Percentiles rank a stretch among this genome's conserved stretches.
Conservation (phyloP, 1,140 invertebrate species). For the Tetragnatha versicolor region DNA sequence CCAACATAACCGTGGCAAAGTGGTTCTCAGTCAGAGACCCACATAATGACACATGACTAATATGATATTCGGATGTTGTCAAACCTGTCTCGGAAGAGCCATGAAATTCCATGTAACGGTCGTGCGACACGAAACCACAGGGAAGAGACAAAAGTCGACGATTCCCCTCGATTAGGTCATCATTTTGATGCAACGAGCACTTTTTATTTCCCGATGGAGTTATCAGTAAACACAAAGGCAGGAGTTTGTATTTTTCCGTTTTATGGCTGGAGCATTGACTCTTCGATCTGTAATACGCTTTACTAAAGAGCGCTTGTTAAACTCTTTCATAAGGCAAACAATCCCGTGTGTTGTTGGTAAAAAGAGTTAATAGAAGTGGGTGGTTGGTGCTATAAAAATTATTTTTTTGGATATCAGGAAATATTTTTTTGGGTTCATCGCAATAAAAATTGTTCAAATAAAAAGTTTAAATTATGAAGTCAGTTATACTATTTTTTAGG, state of each 20-base stretch:
- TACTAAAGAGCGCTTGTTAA: constrained; percentile 2
- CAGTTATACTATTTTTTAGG: too few relatives aligned
- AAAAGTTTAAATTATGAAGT: too few relatives aligned
- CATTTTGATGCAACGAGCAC: neutral
- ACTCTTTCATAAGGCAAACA: too few relatives aligned
- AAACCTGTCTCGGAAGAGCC: constrained; percentile 37
- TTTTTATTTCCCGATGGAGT: constrained; percentile 18
- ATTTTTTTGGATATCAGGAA: too few relatives aligned
- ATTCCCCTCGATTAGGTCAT: constrained; percentile 38
- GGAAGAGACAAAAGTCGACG: constrained; percentile 4
- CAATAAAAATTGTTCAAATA: too few relatives aligned
- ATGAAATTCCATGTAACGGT: constrained; percentile 34
- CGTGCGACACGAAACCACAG: constrained; percentile 13
- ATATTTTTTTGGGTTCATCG: too few relatives aligned
- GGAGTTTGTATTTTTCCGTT: constrained; percentile 12
- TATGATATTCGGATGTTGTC: constrained; percentile 36
- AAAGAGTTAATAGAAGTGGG: too few relatives aligned
- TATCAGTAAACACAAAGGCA: constrained; percentile 19
- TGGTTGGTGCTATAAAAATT: too few relatives aligned
- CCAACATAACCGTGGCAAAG: too few relatives aligned
- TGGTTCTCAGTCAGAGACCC: constrained; percentile 6
- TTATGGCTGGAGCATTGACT: constrained; percentile 23
- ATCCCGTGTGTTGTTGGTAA: too few relatives aligned
- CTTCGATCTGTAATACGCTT: neutral
- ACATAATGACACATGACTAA: constrained; percentile 37